These are phyloP conservation scores for Sabellastarte sp. DNA, from an alignment of 2,888 invertebrate genomes.

Conservation along the genomic window DNA sequence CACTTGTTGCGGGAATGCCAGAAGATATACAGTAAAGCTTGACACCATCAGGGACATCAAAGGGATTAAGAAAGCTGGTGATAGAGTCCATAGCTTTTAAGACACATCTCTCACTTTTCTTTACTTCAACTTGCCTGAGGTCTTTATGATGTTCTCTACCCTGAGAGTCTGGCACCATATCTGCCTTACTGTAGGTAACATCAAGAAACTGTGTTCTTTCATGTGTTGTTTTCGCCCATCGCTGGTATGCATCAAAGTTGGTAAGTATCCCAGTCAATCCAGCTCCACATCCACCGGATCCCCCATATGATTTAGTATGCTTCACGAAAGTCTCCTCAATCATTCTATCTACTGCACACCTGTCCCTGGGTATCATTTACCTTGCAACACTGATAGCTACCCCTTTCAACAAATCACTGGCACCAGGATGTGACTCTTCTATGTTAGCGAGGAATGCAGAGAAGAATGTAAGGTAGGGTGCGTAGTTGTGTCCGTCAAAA, in stretches of 20 bases:
- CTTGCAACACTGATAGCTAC: conserved; percentile 29
- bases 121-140: conserved; percentile 1
- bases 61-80: neutral
- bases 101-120: conserved; percentile 3
- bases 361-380: conserved; percentile 20
- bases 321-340: conserved; percentile 22
- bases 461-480: conserved; percentile 24
- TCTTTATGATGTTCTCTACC: neutral
- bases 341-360: conserved; percentile 22
- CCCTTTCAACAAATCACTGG: neutral
- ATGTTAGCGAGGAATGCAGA: conserved; percentile 25
- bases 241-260: conserved; percentile 25
- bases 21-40: conserved; percentile 5
- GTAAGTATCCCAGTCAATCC: conserved; percentile 21
- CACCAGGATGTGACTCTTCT: conserved; percentile 26
- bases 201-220: no score
- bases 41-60: neutral
- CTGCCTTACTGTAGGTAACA: neutral
- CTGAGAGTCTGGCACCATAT: conserved; percentile 1
- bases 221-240: conserved; percentile 19
- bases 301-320: conserved; percentile 19
- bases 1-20: neutral
- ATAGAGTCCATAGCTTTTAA: neutral
- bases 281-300: conserved; percentile 20
- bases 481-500: conserved; percentile 31